A percentile compares a stretch with the other conserved stretches of the same genome.
These are phyloP conservation scores for Lophura swinhoii DNA, from an alignment of 2,797 vertebrate species.

Conservation along the genomic window DNA sequence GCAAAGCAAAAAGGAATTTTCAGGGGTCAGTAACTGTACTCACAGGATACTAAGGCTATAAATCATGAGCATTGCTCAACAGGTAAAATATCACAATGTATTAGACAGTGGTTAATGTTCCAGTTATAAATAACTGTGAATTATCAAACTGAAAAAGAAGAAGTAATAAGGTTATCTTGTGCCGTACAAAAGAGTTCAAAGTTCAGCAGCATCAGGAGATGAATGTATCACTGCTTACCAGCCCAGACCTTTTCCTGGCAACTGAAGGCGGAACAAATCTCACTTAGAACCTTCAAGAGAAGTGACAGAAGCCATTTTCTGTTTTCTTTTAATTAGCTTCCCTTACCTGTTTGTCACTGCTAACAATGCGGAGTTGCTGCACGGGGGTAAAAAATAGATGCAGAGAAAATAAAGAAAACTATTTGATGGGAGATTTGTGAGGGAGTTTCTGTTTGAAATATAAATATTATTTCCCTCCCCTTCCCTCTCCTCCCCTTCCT, in stretches of 20 bases:
- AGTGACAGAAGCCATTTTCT: not conserved
- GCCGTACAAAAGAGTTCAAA: not conserved
- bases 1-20: not conserved
- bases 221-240: not conserved
- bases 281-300: not conserved
- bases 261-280: not conserved
- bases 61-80: not conserved
- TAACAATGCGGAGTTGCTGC: not conserved
- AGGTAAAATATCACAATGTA: not conserved
- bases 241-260: not conserved
- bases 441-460: not conserved
- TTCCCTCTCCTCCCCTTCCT: not conserved
- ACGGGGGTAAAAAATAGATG: not conserved
- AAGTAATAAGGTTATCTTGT: not conserved
- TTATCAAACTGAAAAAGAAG: not conserved
- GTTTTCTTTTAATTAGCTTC: not conserved
- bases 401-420: not conserved
- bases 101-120: not conserved
- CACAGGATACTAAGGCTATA: not conserved
- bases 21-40: not conserved
- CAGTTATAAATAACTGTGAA: not conserved
- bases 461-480: not conserved
- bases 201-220: not conserved
- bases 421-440: not conserved
- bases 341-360: not conserved